Base-by-base conservation (phyloP, 2,888 invertebrate species). In the Sarcophaga subvicina region DNA sequence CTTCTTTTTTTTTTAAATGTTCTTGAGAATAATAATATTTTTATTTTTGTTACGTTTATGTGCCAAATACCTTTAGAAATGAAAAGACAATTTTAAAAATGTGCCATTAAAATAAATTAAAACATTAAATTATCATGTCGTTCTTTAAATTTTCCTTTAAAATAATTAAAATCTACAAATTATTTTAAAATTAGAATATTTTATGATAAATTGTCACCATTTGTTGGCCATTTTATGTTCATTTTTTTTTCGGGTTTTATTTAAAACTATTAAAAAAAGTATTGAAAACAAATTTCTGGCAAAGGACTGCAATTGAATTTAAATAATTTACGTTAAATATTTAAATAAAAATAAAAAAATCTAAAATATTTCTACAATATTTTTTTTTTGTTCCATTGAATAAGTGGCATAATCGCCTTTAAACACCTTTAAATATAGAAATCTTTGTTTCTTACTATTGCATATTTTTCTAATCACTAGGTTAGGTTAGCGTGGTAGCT, bases 131-230 rank as follows among this genome's bases (percentile, higher is more conserved):
- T 11, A 22, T 60, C 67, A 70, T 59, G 59, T 70, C n/a, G 54
- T 27, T 54, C 49, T 60, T 10, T 49, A 22, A 71, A 59, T 20
- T 63, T 27, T 54, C 49, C 60, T 10, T 49, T 45, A 71, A 59
- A 27, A 77, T 47, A 77, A 45, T 77, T 64, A 71, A 64, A 64
- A 45, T 67, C n/a, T 67, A 49, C 17, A 47, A 37, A 69, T 60
- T 27, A 20, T 54, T 22, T 54, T 14, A 54, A 54, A 17, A 54
- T 37, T 10, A 37, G 37, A 37, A 37, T 0, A 54, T 54, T 54
- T 54, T 54, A 49, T 54, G 54, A 54, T 17, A 54, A 54, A 54
- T 54, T 54, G 17, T 54, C 54, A 54, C 0, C 54, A 54, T 54
- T 54, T 54, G 54, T 54, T 11, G 54, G 14, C 10, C 17, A 54